Conservation (phyloP, 2,797 vertebrate species). For the Pristis pectinata region DNA sequence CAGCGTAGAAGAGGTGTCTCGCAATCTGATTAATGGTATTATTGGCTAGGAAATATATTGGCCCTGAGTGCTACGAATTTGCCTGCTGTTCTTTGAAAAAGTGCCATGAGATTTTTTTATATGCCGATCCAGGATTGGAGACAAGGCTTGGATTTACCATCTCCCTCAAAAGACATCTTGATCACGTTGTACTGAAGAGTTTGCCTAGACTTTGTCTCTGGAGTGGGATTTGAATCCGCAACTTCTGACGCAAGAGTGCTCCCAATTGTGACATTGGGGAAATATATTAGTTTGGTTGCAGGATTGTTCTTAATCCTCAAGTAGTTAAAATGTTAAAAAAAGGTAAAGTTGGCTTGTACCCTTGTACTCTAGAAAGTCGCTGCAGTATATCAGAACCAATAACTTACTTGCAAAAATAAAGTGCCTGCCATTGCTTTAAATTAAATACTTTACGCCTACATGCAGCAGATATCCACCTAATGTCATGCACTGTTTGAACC, state of each 20-base stretch:
- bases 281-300: background rate
- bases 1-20: background rate
- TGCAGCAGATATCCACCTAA: background rate
- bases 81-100: background rate
- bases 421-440: conserved; percentile 5
- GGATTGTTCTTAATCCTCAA: background rate
- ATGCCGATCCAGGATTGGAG: background rate
- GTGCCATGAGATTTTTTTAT: no score
- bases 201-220: background rate
- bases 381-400: background rate
- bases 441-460: conserved; percentile 1
- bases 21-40: background rate
- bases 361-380: background rate
- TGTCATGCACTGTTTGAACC: background rate
- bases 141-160: background rate
- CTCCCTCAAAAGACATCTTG: background rate
- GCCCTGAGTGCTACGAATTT: background rate
- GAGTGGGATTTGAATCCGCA: background rate
- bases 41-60: background rate
- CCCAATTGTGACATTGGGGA: background rate
- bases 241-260: background rate
- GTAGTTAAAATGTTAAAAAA: background rate
- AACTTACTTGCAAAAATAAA: conserved; percentile 35
- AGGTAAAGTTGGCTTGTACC: conserved; percentile 8
- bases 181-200: background rate